Evolutionary conservation across 2,888 invertebrate species (phyloP).

Genomic region (Corythucha ciliata): DNA sequence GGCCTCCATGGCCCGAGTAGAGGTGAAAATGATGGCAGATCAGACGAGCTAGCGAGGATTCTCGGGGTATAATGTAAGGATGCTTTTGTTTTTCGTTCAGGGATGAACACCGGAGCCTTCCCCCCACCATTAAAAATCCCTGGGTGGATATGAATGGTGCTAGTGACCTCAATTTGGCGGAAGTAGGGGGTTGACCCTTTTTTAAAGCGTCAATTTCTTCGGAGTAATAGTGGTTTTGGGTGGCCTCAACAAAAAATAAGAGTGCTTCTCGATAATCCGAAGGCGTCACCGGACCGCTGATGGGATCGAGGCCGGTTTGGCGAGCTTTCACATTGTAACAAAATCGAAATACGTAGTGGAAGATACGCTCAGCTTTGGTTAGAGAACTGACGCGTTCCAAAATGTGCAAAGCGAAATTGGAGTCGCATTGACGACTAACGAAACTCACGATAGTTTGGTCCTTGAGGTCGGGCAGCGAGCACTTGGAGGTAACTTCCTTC

Average conservation of each 20-base stretch:
- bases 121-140: conserved; percentile 2
- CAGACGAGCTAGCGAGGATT: conserved; percentile 17
- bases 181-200: too few species aligned
- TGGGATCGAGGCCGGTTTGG: not conserved
- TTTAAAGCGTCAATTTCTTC: too few species aligned
- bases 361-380: not conserved
- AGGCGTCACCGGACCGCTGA: not conserved
- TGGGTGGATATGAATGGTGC: not conserved
- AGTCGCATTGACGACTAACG: not conserved
- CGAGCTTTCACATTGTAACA: not conserved
- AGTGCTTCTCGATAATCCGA: not conserved
- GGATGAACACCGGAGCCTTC: not conserved
- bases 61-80: conserved; percentile 9
- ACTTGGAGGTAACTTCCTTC: not conserved
- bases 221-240: not conserved
- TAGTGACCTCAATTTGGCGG: too few species aligned
- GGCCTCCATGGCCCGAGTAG: conserved; percentile 26
- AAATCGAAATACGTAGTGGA: conserved; percentile 3
- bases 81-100: too few species aligned
- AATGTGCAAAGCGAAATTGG: not conserved
- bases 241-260: not conserved
- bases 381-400: not conserved
- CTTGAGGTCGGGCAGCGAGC: not conserved
- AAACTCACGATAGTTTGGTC: not conserved
- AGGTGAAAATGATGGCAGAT: conserved; percentile 29